These are phyloP conservation scores for Lepidothrix coronata DNA, from an alignment of 2,113 vertebrate genomes.

Conservation along the genomic window DNA sequence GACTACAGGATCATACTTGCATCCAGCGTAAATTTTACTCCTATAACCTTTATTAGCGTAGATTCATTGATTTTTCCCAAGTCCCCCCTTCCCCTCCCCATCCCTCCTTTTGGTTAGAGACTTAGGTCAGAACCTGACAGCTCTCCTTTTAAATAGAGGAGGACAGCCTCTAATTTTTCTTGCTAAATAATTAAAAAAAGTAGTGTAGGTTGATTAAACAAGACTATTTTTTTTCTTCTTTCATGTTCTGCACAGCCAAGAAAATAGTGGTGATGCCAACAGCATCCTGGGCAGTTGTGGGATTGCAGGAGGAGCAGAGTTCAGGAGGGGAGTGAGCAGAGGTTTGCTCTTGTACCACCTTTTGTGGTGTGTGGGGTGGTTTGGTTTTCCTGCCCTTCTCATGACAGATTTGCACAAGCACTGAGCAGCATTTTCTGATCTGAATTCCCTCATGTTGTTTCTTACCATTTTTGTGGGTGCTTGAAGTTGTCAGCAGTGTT, in stretches of 20 bases:
- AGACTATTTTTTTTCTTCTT: background rate
- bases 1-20: slow-evolving; percentile 72
- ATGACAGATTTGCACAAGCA: background rate
- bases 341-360: background rate
- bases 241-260: background rate
- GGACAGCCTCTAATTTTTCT: background rate
- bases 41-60: slow-evolving; percentile 77
- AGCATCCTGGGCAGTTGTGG: background rate
- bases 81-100: background rate
- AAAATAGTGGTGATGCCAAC: accelerated
- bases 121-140: slow-evolving; percentile 67
- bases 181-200: background rate
- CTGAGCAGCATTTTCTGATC: background rate
- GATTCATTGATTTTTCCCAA: slow-evolving; percentile 74
- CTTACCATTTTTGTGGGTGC: background rate
- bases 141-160: slow-evolving; percentile 62
- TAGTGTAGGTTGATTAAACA: background rate
- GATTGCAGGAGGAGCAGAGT: background rate
- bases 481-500: background rate
- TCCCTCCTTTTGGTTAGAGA: slow-evolving; percentile 39
- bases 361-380: accelerated
- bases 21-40: slow-evolving; percentile 74
- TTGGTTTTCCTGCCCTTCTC: background rate
- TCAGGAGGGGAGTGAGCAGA: background rate
- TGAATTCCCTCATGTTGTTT: accelerated